Percentiles rank a stretch among this genome's conserved stretches.
phyloP scores from a whole-genome alignment of 2,888 invertebrate species.

The Dasysyrphus albostriatus region DNA sequence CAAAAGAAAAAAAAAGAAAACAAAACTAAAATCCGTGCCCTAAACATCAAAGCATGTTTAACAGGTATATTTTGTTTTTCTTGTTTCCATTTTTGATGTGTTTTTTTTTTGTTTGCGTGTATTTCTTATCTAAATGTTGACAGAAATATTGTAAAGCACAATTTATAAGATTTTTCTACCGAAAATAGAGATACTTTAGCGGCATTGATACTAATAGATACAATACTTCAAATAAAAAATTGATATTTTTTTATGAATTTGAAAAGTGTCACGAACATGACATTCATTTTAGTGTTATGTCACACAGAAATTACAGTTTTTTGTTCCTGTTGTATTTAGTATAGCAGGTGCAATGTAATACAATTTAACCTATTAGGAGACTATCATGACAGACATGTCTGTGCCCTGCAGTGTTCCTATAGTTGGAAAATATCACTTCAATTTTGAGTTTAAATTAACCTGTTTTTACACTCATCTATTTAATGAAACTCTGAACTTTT shows the following conservation, averaged over 20 bases:
- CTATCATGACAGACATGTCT: too few species aligned
- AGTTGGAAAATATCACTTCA: too few species aligned
- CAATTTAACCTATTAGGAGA: too few species aligned
- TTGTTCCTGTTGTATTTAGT: slow-evolving; percentile 47
- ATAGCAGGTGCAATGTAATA: too few species aligned
- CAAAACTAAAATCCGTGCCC: not conserved
- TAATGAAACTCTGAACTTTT: too few species aligned
- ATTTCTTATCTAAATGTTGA: slow-evolving; percentile 49
- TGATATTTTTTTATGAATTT: slow-evolving; percentile 55
- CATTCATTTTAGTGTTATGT: slow-evolving; percentile 53
- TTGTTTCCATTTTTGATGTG: not conserved
- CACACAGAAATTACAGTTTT: slow-evolving; percentile 45
- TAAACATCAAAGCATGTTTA: slow-evolving; percentile 18
- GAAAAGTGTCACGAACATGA: slow-evolving; percentile 58
- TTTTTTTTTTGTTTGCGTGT: not conserved
- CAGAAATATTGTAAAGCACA: slow-evolving; percentile 7
- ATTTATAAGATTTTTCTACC: not conserved
- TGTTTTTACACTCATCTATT: too few species aligned
- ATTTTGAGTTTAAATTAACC: too few species aligned
- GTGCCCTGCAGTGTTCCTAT: too few species aligned
- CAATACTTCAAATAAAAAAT: slow-evolving; percentile 22
- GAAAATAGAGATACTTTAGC: not conserved
- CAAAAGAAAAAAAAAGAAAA: not conserved
- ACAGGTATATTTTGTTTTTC: slow-evolving; percentile 34
- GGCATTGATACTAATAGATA: too few species aligned